phyloP scores from a whole-genome alignment of 30 jellyfish, hydroid and myxozoan species.

The Cassiopea xamachana region DNA sequence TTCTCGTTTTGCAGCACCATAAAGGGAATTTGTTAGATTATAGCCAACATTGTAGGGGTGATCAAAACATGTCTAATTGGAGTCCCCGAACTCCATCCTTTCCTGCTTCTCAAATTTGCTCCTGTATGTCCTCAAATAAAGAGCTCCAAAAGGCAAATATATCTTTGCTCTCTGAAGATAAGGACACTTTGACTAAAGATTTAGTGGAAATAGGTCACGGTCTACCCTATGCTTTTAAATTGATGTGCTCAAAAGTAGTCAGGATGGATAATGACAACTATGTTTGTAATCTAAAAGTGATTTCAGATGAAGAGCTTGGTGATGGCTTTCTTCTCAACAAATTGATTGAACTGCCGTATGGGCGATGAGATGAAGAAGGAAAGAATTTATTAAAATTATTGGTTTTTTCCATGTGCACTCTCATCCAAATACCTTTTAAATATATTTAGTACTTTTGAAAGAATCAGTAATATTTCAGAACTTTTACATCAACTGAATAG shows the following conservation, averaged over 20 bases:
- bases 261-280: not conserved
- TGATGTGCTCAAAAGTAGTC: not conserved
- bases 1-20: no score
- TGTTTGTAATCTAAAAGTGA: not conserved
- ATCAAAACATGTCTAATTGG: no score
- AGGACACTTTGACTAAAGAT: not conserved
- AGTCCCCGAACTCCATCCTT: no score
- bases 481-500: not conserved
- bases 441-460: not conserved
- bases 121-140: not conserved
- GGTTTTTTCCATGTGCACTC: conserved; percentile 47
- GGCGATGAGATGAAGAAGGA: not conserved
- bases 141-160: not conserved
- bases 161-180: no score
- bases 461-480: not conserved
- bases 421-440: conserved; percentile 1
- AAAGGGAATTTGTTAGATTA: no score
- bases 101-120: no score
- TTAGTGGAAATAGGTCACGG: conserved; percentile 5
- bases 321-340: not conserved
- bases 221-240: conserved; percentile 3
- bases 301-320: not conserved
- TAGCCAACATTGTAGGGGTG: no score
- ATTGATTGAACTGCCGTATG: not conserved
- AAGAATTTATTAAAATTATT: not conserved